Evolutionary conservation across 2,113 vertebrate species (phyloP), one percentile per base, ranked within the genome.

Genomic region (Cynocephalus volans): DNA sequence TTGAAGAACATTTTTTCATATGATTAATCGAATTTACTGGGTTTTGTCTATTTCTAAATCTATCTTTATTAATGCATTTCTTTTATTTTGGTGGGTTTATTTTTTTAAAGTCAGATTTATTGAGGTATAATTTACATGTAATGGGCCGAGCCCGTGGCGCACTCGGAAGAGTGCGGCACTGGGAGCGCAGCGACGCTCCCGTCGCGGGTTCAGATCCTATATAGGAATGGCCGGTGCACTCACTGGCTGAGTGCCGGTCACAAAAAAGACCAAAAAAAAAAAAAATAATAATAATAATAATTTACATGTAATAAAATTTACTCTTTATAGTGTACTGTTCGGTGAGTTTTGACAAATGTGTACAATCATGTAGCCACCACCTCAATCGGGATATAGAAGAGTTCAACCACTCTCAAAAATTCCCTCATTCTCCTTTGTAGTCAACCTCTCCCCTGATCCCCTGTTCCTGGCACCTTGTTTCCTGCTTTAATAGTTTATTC

Each of bases 11-110:
- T 5, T 76, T 89, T 72, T 79, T 85, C 28, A 28, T 90, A 56
- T 67, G 45, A 65, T 76, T 90, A 56, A 81, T 82, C 67, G 70
- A 41, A 21, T 86, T 86, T 77, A 65, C 69, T 95, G 28, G 50
- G 50, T 94, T 87, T 76, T 91, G 31, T 65, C 94, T 94, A 26
- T 73, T 94, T 94, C 65, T 80, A 10, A 48, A 48, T 80, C 52
- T 88, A 13, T 80, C 24, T 80, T 85, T 89, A 89, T 75, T 90
- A 41, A 69, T 77, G 52, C 31, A 15, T 60, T 77, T 56, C 6
- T 50, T 92, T 89, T 65, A 58, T 77, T 94, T 94, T 88, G 31
- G 54, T 83, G 36, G 21, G 7, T 26, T 72, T 83, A 60, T 92
- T 72, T 93, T 81, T 58, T 86, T 88, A 0, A 92, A 94, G 72